Percentiles rank a stretch among this genome's conserved stretches.
Evolutionary conservation across 1,140 invertebrate species (phyloP).

Genomic region (Oppia nitens): DNA sequence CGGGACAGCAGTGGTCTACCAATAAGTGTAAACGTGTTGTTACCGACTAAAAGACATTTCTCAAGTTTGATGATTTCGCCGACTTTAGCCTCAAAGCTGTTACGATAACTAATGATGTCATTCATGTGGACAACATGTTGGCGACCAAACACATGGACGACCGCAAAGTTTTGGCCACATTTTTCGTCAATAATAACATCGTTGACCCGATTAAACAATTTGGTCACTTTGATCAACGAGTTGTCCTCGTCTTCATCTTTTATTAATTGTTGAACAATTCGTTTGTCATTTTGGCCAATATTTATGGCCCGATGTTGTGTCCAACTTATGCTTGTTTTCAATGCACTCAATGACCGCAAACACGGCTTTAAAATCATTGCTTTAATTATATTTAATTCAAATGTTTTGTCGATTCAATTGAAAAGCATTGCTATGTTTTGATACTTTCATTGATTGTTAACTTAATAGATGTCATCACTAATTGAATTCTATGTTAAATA

Average conservation of each 20-base stretch:
- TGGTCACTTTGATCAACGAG: neutral
- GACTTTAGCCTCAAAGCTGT: slow-evolving; percentile 17
- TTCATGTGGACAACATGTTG: slow-evolving; percentile 12
- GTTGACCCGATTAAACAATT: slow-evolving; percentile 14
- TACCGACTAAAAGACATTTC: slow-evolving; percentile 21
- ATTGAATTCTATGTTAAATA: no score
- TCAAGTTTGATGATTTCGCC: slow-evolving; percentile 21
- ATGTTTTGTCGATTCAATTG: no score
- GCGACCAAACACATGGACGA: slow-evolving; percentile 17
- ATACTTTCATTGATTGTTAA: no score
- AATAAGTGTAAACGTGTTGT: slow-evolving; percentile 20
- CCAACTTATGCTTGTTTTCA: no score
- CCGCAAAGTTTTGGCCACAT: slow-evolving; percentile 14
- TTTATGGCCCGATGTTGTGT: no score
- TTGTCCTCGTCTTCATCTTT: neutral
- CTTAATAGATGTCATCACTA: no score
- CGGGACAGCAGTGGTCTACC: slow-evolving; percentile 21
- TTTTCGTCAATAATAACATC: neutral
- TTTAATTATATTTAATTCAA: no score
- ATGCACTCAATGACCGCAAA: no score
- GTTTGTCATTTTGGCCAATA: no score
- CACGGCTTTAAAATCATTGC: no score
- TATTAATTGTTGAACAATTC: neutral
- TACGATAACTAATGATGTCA: slow-evolving; percentile 19
- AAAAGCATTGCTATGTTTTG: no score